Conservation (phyloP, 2,113 vertebrate species). For the Galeopterus variegatus region DNA sequence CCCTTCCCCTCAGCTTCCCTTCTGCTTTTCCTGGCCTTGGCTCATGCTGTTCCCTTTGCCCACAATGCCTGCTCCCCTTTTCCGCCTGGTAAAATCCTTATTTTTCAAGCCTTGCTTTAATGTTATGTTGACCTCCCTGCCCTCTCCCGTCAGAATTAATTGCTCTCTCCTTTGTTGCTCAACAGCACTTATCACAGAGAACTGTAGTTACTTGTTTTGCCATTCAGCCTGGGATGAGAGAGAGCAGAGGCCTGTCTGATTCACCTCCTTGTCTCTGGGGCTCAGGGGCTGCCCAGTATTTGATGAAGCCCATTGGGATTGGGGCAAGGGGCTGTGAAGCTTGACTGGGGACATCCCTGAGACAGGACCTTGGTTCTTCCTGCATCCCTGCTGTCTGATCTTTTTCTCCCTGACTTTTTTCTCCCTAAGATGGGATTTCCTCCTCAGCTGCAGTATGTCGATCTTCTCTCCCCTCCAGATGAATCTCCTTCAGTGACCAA, state of each 20-base stretch:
- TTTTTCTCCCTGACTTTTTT: background rate
- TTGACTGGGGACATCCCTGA: background rate
- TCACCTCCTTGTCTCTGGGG: slow-evolving; percentile 7
- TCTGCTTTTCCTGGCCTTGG: slow-evolving; percentile 59
- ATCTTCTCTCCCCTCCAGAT: slow-evolving; percentile 2
- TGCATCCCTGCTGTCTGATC: background rate
- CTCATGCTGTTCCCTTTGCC: slow-evolving; percentile 53
- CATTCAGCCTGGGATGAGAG: slow-evolving; percentile 46
- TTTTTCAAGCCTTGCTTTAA: slow-evolving; percentile 77
- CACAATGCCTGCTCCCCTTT: slow-evolving; percentile 37
- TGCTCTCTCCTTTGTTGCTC: slow-evolving; percentile 75
- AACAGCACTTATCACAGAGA: slow-evolving; percentile 71
- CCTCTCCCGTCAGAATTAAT: slow-evolving; percentile 83
- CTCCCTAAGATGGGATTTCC: background rate
- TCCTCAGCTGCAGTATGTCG: background rate
- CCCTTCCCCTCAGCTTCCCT: background rate
- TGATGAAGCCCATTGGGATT: background rate
- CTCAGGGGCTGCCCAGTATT: slow-evolving; percentile 35
- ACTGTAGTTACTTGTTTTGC: slow-evolving; percentile 75
- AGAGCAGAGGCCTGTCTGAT: background rate
- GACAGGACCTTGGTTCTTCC: background rate
- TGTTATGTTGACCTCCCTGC: slow-evolving; percentile 74
- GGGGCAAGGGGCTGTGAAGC: background rate
- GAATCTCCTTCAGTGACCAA: slow-evolving; percentile 38
- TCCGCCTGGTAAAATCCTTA: slow-evolving; percentile 71